phyloP scores from a whole-genome alignment of 2,797 vertebrate species.

The Mionectes olivaceus region DNA sequence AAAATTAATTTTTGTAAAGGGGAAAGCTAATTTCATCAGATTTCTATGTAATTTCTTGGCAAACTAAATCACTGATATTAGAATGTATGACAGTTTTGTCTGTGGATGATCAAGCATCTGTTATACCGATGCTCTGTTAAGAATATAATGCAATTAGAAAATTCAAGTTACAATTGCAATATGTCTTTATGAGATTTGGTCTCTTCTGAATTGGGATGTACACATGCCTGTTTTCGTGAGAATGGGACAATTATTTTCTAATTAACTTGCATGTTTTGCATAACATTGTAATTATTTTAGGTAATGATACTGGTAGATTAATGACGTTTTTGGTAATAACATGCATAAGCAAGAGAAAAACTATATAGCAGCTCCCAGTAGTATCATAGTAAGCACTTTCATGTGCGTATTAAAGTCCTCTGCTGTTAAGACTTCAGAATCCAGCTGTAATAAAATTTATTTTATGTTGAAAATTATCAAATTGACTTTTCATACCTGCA shows the following conservation, averaged over 20 bases:
- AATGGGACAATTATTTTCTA: slow-evolving; percentile 54
- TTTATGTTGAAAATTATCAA: not conserved
- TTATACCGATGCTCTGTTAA: slow-evolving; percentile 49
- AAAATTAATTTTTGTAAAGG: slow-evolving; percentile 25
- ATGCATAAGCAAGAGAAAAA: not conserved
- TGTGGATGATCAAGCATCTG: slow-evolving; percentile 26
- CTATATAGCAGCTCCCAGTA: not conserved
- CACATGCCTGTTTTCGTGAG: slow-evolving; percentile 25
- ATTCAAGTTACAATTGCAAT: slow-evolving; percentile 65
- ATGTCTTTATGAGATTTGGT: slow-evolving; percentile 59
- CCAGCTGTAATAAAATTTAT: not conserved
- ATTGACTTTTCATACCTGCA: not conserved
- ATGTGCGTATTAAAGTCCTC: not conserved
- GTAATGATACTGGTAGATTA: slow-evolving; percentile 49
- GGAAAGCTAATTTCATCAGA: not conserved
- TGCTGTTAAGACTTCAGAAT: not conserved
- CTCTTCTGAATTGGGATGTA: slow-evolving; percentile 44
- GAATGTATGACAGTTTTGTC: slow-evolving; percentile 6
- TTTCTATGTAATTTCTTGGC: slow-evolving; percentile 7
- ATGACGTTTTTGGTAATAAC: slow-evolving; percentile 52
- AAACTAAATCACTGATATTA: not conserved
- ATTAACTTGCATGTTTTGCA: slow-evolving; percentile 65
- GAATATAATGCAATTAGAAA: slow-evolving; percentile 69
- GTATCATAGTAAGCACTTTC: not conserved
- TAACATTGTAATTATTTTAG: slow-evolving; percentile 63